Base-by-base conservation (phyloP, 2,888 invertebrate species). In the Beris chalybata region DNA sequence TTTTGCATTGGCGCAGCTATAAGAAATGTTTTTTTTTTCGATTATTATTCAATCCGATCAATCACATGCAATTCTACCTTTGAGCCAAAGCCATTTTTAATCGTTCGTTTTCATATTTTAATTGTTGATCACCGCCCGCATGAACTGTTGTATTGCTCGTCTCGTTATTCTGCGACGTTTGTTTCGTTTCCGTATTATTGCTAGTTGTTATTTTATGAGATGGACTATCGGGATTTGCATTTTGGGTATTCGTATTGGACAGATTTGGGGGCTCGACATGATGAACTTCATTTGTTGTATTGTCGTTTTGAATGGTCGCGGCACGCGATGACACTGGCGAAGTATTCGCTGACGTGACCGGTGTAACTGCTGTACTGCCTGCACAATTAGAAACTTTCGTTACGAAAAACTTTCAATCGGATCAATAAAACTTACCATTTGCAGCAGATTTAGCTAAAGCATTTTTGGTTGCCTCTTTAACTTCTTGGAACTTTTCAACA, bases 401-500 rank as follows among this genome's bases (percentile, higher is more conserved):
- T 22, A 22, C 29, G 53, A 44, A 56, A 32, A 15, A 48, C n/a
- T 5, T 13, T 48, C 7, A 48, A 48, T 48, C 48, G 48, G 5
- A 3, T 4, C 12, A 4, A 0, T 4, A 2, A 48, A 58, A 48
- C 48, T 44, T 72, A 77, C 76, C 86, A 76, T 86, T 86, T 32
- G 85, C 83, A 31, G 85, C 82, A 13, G 85, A 84, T 77, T 88
- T 89, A 66, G 85, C 84, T 71, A 86, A 86, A 65, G 89, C 87
- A 76, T 85, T 84, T 75, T 91, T 89, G 12, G 96, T 96, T 48
- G 96, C 92, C 80, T 97, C 97, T 79, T 97, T 97, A 31, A 97
- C 95, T 81, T 97, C 97, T 84, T 96, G 95, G 82, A 97, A 97
- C 82, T 97, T 97, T 81, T 97, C 97, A 74, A 97, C 95, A 83